A percentile compares a stretch with the other conserved stretches of the same genome.
phyloP scores from a whole-genome alignment of 1,140 invertebrate species.

The Brachionus asplanchnoidis region DNA sequence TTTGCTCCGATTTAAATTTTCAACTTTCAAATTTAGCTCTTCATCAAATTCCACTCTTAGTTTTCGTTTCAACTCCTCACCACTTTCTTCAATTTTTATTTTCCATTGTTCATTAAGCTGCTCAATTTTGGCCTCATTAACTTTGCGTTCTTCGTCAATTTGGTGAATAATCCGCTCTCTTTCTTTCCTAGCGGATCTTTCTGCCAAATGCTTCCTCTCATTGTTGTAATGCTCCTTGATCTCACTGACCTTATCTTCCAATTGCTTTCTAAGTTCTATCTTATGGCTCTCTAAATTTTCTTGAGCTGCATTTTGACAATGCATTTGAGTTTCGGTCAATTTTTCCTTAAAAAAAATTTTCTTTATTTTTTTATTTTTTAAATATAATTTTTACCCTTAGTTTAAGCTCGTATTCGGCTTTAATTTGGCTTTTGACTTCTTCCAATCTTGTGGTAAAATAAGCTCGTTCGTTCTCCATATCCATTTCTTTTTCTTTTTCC shows the following conservation, averaged over 20 bases:
- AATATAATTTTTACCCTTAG: background rate
- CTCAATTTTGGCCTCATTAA: background rate
- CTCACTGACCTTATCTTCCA: background rate
- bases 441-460: background rate
- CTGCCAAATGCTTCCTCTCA: background rate
- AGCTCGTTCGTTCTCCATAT: background rate
- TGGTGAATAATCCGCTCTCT: background rate
- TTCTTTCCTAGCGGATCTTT: background rate
- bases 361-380: background rate
- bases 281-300: background rate
- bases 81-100: background rate
- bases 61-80: background rate
- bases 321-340: background rate
- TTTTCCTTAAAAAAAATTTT: background rate
- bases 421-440: background rate
- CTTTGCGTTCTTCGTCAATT: background rate
- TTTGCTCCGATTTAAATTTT: background rate
- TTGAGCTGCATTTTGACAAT: background rate
- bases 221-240: background rate
- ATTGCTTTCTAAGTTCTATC: background rate
- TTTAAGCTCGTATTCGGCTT: background rate
- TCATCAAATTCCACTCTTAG: background rate
- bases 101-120: background rate
- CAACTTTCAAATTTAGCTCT: background rate
- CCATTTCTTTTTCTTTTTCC: slow-evolving; percentile 18